A percentile compares a stretch with the other conserved stretches of the same genome.
Conservation (phyloP, 2,888 invertebrate genomes). For the Danaus chrysippus region DNA sequence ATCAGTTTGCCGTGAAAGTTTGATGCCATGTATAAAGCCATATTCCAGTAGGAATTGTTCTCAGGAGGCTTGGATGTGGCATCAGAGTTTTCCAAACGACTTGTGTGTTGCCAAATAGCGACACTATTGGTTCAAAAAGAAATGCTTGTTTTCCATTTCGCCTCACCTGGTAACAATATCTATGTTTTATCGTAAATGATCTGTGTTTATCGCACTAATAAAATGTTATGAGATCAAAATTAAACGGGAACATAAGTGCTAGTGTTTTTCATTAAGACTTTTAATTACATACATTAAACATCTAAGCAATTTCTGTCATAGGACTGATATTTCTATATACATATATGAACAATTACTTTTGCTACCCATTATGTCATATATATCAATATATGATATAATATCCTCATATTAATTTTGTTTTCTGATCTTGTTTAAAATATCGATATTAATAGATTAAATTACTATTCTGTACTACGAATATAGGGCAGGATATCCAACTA, state of each 20-base stretch:
- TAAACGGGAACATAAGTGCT: not conserved
- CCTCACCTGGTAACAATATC: constrained; percentile 27
- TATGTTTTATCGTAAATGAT: constrained; percentile 23
- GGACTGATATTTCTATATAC: too few species aligned
- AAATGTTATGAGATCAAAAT: constrained; percentile 16
- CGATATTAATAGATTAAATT: too few species aligned
- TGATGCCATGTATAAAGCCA: constrained; percentile 27
- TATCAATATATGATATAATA: not conserved
- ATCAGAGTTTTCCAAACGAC: constrained; percentile 38
- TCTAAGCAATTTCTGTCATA: too few species aligned
- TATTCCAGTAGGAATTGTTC: constrained; percentile 32
- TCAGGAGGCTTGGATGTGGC: constrained; percentile 31
- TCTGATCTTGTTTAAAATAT: too few species aligned
- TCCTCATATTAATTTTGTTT: too few species aligned
- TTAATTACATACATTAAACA: too few species aligned
- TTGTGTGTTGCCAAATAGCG: constrained; percentile 33
- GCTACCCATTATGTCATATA: not conserved
- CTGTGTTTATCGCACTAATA: constrained; percentile 30
- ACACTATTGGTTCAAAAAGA: constrained; percentile 36
- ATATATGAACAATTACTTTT: not conserved
- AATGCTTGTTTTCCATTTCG: constrained; percentile 31
- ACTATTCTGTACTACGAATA: too few species aligned
- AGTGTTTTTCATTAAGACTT: too few species aligned
- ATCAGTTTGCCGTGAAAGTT: constrained; percentile 30
- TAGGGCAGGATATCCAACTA: too few species aligned